Evolutionary conservation across 2,113 vertebrate species (phyloP).

Genomic region (Candoia aspera): DNA sequence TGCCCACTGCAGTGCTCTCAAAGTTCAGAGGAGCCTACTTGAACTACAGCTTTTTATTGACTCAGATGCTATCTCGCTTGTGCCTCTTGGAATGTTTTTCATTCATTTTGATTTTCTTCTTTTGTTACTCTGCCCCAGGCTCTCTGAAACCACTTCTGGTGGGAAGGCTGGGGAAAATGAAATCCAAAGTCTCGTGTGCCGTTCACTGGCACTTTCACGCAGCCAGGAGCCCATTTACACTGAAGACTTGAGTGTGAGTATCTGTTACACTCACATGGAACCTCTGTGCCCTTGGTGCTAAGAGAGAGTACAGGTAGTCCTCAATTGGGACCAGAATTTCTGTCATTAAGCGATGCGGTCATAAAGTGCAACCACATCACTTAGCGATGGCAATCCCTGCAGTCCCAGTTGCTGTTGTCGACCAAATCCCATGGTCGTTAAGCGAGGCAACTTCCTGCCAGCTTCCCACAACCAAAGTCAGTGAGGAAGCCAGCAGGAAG

Average conservation of each 20-base stretch:
- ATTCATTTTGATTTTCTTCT: background rate
- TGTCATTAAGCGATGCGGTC: background rate
- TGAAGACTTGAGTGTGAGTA: slow-evolving; percentile 83
- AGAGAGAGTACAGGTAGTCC: background rate
- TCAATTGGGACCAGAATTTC: background rate
- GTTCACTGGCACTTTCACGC: slow-evolving; percentile 83
- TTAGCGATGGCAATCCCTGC: background rate
- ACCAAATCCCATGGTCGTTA: background rate
- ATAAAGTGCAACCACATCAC: background rate
- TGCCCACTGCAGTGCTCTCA: background rate
- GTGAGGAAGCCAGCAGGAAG: background rate
- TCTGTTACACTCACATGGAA: background rate
- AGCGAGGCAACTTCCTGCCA: background rate
- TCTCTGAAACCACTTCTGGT: slow-evolving; percentile 88
- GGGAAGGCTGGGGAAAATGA: slow-evolving; percentile 85
- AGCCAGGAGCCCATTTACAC: slow-evolving; percentile 90
- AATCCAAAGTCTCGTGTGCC: slow-evolving; percentile 64
- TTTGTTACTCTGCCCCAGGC: slow-evolving; percentile 69
- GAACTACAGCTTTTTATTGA: background rate
- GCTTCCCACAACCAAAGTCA: background rate
- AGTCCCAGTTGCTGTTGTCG: background rate
- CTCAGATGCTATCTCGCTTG: background rate
- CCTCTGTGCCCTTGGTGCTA: background rate
- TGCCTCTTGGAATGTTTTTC: background rate
- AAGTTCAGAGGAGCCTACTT: background rate